These are phyloP conservation scores for Platysteira castanea DNA, from an alignment of 2,113 vertebrate species.

Conservation along the genomic window DNA sequence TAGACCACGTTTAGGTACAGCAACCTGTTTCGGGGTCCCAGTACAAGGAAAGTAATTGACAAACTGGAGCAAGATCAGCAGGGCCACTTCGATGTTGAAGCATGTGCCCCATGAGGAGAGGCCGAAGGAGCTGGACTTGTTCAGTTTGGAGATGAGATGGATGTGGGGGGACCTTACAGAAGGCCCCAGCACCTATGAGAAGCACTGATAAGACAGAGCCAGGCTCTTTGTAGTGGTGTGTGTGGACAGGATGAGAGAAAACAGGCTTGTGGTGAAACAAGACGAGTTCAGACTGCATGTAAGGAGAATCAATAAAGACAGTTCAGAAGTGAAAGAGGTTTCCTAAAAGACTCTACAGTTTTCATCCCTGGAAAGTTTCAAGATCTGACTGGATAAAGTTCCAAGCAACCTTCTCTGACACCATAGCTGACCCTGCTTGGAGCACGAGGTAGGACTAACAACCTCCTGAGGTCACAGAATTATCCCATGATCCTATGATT, in stretches of 20 bases:
- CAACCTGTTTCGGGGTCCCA: neutral
- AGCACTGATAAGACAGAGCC: neutral
- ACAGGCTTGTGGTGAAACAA: neutral
- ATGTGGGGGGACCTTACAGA: neutral
- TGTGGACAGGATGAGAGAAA: neutral
- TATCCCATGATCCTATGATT: neutral
- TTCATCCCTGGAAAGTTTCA: neutral
- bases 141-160: neutral
- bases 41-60: neutral
- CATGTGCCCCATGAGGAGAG: neutral
- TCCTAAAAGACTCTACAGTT: neutral
- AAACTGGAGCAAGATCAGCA: neutral
- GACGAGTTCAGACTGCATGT: neutral
- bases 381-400: neutral
- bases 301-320: neutral
- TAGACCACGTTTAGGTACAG: neutral
- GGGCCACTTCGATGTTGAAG: neutral
- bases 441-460: neutral
- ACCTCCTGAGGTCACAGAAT: neutral
- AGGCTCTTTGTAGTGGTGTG: neutral
- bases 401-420: neutral
- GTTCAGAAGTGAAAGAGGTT: neutral
- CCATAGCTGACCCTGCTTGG: neutral
- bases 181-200: neutral
- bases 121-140: rapidly evolving